These are phyloP conservation scores for Neopipo cinnamomea DNA, from an alignment of 2,113 vertebrate genomes.

Conservation along the genomic window DNA sequence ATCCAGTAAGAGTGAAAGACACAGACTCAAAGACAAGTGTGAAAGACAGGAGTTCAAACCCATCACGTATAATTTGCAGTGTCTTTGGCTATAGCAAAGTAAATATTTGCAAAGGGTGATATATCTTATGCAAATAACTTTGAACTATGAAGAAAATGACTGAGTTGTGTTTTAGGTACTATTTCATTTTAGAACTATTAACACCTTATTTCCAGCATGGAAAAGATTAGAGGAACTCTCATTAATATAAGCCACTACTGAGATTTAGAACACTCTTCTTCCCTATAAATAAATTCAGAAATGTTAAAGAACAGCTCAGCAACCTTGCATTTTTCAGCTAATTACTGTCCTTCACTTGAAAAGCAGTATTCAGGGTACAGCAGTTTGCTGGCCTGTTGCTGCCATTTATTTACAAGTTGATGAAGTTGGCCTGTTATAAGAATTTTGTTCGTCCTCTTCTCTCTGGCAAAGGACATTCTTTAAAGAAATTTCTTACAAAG, in stretches of 20 bases:
- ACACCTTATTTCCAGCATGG: slow-evolving; percentile 72
- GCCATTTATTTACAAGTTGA: neutral
- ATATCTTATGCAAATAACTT: slow-evolving; percentile 77
- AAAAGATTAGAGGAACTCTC: slow-evolving; percentile 72
- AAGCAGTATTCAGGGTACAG: slow-evolving; percentile 29
- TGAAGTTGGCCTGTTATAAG: neutral
- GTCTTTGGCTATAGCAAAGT: slow-evolving; percentile 70
- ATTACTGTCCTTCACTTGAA: slow-evolving; percentile 64
- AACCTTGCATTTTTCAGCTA: slow-evolving; percentile 63
- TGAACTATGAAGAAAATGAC: slow-evolving; percentile 76
- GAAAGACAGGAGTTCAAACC: slow-evolving; percentile 58
- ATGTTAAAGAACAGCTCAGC: slow-evolving; percentile 69
- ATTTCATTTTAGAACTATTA: slow-evolving; percentile 77
- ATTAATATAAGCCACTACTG: slow-evolving; percentile 65
- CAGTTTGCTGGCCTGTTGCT: neutral
- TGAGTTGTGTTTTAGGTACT: slow-evolving; percentile 73
- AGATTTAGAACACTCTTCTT: slow-evolving; percentile 67
- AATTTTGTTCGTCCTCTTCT: neutral
- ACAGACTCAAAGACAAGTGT: slow-evolving; percentile 54
- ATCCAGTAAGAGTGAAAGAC: slow-evolving; percentile 22
- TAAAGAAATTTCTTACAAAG: slow-evolving; percentile 55
- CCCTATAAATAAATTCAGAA: slow-evolving; percentile 65
- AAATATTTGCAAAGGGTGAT: slow-evolving; percentile 79
- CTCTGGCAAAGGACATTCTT: neutral
- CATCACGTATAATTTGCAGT: slow-evolving; percentile 58